Conservation (phyloP, 2,113 vertebrate genomes). For the Phaethornis superciliosus region DNA sequence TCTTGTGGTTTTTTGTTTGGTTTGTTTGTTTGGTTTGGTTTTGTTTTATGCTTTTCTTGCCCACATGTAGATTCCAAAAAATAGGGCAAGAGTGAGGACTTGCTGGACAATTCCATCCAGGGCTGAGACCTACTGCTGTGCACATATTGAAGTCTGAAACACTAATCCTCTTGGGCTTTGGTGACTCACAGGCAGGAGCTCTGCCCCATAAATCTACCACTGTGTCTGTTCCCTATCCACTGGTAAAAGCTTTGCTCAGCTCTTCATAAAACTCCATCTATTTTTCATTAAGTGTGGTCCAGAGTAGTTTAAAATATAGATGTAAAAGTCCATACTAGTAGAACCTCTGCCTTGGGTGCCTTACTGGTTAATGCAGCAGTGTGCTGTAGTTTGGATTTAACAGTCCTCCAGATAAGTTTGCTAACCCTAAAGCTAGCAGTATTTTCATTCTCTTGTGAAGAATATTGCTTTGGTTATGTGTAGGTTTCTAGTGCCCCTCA, state of each 20-base stretch:
- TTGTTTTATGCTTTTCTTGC: neutral
- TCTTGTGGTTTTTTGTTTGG: too few species aligned
- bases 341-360: accelerated
- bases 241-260: neutral
- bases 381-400: neutral
- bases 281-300: neutral
- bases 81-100: neutral
- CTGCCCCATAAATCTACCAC: neutral
- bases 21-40: neutral
- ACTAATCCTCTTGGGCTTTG: neutral
- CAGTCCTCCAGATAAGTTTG: neutral
- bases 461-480: neutral
- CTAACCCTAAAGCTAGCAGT: neutral
- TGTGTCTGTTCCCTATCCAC: neutral
- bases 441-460: neutral
- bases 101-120: neutral
- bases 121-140: neutral
- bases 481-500: neutral
- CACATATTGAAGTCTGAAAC: neutral
- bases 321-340: neutral
- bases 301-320: neutral
- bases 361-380: neutral
- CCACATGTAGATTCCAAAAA: neutral
- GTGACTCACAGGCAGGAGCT: neutral
- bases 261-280: neutral